A percentile compares a stretch with the other conserved stretches of the same genome.
These are phyloP conservation scores for Triplophysa rosa DNA, from an alignment of 2,113 vertebrate species.

Conservation along the genomic window DNA sequence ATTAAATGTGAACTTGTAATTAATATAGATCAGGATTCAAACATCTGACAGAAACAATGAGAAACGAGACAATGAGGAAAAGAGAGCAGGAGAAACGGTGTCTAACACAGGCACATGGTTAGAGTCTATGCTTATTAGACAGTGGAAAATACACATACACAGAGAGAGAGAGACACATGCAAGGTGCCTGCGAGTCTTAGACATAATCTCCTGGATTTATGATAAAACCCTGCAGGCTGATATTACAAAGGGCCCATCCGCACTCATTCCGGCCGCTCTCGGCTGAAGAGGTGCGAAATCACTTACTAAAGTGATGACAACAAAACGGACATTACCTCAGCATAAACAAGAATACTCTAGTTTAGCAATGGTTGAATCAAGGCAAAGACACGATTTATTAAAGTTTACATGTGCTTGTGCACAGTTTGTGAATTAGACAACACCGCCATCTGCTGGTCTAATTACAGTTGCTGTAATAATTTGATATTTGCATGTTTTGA, in stretches of 20 bases:
- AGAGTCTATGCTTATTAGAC: slow-evolving; percentile 16
- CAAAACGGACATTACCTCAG: not conserved
- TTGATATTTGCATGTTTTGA: too few species aligned
- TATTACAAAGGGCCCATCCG: slow-evolving; percentile 62
- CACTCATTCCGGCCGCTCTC: not conserved
- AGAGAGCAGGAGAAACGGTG: not conserved
- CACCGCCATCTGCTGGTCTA: not conserved
- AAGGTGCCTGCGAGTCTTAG: slow-evolving; percentile 76
- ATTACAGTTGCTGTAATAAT: not conserved
- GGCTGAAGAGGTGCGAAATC: slow-evolving; percentile 34
- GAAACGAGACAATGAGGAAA: not conserved
- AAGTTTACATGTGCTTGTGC: not conserved
- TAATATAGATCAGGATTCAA: not conserved
- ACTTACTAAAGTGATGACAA: slow-evolving; percentile 15
- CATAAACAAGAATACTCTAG: slow-evolving; percentile 3
- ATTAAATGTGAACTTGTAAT: slow-evolving; percentile 19
- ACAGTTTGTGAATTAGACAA: not conserved
- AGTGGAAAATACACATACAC: slow-evolving; percentile 18
- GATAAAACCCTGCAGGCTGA: slow-evolving; percentile 64
- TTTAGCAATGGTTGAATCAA: not conserved
- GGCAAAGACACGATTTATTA: not conserved
- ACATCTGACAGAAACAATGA: slow-evolving; percentile 11
- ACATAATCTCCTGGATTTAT: slow-evolving; percentile 69
- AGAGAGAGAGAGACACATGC: slow-evolving; percentile 29
- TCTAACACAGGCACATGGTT: not conserved